Percentiles rank a stretch among this genome's conserved stretches.
Evolutionary conservation across 2,888 invertebrate genomes (phyloP).

Genomic region (Parnassius apollo): DNA sequence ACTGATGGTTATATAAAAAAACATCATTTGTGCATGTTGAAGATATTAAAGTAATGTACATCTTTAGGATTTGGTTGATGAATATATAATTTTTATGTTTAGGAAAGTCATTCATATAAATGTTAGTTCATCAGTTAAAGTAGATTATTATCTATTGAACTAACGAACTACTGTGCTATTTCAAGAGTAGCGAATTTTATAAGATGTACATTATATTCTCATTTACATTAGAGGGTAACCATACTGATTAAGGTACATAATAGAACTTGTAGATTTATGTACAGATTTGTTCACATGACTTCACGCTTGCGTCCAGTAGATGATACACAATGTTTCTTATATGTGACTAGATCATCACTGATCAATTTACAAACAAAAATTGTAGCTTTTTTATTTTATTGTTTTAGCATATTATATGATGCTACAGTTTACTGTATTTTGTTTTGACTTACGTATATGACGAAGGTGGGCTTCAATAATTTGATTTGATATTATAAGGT

Average conservation of each 20-base stretch:
- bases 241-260: constrained; percentile 15
- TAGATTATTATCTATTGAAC: constrained; percentile 8
- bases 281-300: constrained; percentile 43
- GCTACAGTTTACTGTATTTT: constrained; percentile 12
- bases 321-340: constrained; percentile 18
- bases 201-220: constrained; percentile 8
- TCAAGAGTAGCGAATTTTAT: not conserved
- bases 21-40: not conserved
- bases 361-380: constrained; percentile 25
- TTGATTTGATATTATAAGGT: too few relatives aligned
- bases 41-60: constrained; percentile 8
- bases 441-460: not conserved
- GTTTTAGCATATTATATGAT: constrained; percentile 22
- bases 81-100: constrained; percentile 7
- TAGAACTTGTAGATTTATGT: constrained; percentile 20
- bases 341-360: constrained; percentile 20
- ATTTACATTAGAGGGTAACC: constrained; percentile 11
- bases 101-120: constrained; percentile 4
- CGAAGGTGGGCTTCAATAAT: too few relatives aligned
- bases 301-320: constrained; percentile 66
- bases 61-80: not conserved
- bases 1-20: constrained; percentile 10
- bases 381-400: constrained; percentile 26
- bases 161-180: constrained; percentile 11
- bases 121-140: not conserved